phyloP scores from a whole-genome alignment of 2,888 invertebrate genomes.

The Meteorus colon region DNA sequence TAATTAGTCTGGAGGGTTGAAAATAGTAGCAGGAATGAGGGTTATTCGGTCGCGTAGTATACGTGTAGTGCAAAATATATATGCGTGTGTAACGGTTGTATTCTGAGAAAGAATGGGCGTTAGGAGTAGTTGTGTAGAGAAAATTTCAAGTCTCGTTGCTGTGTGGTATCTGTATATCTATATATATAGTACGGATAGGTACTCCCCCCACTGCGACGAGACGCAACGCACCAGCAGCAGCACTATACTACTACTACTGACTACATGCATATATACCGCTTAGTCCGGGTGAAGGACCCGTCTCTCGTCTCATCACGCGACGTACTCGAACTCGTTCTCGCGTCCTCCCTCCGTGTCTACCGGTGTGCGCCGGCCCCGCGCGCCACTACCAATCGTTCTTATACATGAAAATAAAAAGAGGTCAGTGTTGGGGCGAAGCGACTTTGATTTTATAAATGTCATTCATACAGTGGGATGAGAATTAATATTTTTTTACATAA shows the following conservation, averaged over 20 bases:
- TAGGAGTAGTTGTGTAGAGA: background rate
- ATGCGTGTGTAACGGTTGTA: background rate
- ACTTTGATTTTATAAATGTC: too few species aligned
- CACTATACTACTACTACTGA: background rate
- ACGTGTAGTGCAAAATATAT: background rate
- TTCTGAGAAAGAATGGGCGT: background rate
- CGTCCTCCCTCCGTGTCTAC: slow-evolving; percentile 13
- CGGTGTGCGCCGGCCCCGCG: slow-evolving; percentile 13
- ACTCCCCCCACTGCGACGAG: background rate
- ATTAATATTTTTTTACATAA: too few species aligned
- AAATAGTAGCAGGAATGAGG: slow-evolving; percentile 28
- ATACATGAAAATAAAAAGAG: background rate
- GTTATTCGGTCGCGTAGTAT: slow-evolving; percentile 31
- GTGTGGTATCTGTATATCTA: background rate
- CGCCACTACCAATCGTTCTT: slow-evolving; percentile 2
- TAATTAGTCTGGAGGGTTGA: slow-evolving; percentile 30
- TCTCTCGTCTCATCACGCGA: slow-evolving; percentile 10
- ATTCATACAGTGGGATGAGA: too few species aligned
- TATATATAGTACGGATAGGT: background rate
- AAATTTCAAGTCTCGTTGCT: slow-evolving; percentile 24
- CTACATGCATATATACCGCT: slow-evolving; percentile 22
- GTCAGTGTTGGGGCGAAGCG: too few species aligned
- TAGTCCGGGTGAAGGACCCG: slow-evolving; percentile 41
- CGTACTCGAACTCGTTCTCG: slow-evolving; percentile 18
- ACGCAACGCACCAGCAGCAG: background rate